Percentiles rank a stretch among this genome's conserved stretches.
Evolutionary conservation across 2,113 vertebrate species (phyloP).

Genomic region (Ursus arctos): DNA sequence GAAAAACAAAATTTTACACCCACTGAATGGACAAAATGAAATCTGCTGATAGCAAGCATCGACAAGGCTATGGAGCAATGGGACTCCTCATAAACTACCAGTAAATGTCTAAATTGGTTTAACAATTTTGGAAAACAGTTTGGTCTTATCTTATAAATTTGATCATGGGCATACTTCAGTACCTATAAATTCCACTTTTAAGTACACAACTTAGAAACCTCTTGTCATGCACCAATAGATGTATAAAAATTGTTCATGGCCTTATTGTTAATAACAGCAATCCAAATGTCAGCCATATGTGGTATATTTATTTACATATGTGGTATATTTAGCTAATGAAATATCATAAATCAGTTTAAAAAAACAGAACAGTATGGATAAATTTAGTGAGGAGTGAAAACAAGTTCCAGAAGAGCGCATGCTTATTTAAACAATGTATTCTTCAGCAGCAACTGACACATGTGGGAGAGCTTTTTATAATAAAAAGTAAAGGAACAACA

Average conservation of each 20-base stretch:
- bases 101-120: neutral
- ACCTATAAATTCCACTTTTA: neutral
- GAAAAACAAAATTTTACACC: neutral
- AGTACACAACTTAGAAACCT: neutral
- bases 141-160: neutral
- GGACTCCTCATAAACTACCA: neutral
- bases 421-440: neutral
- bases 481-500: neutral
- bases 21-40: neutral
- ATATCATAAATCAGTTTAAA: neutral
- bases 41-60: neutral
- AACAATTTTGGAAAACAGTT: neutral
- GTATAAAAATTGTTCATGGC: neutral
- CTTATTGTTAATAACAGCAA: neutral
- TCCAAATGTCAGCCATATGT: neutral
- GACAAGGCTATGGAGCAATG: neutral
- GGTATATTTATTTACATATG: neutral
- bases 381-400: neutral
- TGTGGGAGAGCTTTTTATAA: neutral
- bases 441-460: neutral
- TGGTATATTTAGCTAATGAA: neutral
- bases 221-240: neutral
- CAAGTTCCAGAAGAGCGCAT: neutral
- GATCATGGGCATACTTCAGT: neutral
- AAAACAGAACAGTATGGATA: neutral